phyloP scores from a whole-genome alignment of 2,888 invertebrate genomes.

The Nebria salina region DNA sequence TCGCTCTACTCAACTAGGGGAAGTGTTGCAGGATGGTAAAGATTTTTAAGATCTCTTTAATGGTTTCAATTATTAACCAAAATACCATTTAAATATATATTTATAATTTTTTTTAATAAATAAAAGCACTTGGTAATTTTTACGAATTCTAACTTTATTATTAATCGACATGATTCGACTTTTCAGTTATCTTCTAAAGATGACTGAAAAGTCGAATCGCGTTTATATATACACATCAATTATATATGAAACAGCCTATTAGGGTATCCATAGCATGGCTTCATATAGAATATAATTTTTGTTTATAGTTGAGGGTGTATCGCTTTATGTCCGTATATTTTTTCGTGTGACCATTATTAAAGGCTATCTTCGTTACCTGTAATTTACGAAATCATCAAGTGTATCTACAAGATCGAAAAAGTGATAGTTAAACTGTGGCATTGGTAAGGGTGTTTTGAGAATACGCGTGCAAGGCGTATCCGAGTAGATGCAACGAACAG shows the following conservation, averaged over 20 bases:
- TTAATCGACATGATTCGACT: too few relatives aligned
- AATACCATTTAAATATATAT: too few relatives aligned
- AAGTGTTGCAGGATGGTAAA: background rate
- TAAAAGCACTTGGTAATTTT: too few relatives aligned
- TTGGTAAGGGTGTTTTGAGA: background rate
- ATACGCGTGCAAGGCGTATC: background rate
- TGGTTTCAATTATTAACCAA: too few relatives aligned
- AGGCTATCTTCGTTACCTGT: background rate
- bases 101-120: too few relatives aligned
- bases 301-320: background rate
- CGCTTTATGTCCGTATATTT: background rate
- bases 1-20: background rate
- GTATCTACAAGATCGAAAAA: conserved; percentile 5
- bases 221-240: too few relatives aligned
- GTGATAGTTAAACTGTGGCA: background rate
- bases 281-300: too few relatives aligned
- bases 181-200: too few relatives aligned
- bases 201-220: too few relatives aligned
- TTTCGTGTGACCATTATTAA: background rate
- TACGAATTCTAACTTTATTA: too few relatives aligned
- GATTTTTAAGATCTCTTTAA: background rate
- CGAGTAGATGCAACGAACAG: conserved; percentile 2
- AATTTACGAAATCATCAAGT: background rate
- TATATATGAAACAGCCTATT: too few relatives aligned
- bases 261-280: too few relatives aligned